These are phyloP conservation scores for Penaeus chinensis DNA, from an alignment of 1,140 invertebrate genomes.

Conservation along the genomic window DNA sequence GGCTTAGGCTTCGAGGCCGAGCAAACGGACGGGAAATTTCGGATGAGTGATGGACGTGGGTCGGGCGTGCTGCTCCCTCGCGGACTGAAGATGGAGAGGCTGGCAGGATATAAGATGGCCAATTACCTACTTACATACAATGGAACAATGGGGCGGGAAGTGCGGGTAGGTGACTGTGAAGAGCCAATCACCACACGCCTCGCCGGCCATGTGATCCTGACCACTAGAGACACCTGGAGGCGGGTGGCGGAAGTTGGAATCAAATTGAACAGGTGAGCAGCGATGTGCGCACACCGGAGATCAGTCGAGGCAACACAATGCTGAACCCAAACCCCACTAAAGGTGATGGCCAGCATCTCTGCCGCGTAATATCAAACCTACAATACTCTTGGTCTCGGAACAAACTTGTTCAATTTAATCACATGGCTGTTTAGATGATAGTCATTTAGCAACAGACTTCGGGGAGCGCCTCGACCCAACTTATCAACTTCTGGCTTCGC, in stretches of 20 bases:
- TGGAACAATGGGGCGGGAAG: conserved; percentile 38
- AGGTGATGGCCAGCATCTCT: no score
- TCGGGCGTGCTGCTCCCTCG: not conserved
- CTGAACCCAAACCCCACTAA: no score
- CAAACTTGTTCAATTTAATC: no score
- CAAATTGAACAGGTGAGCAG: conserved; percentile 30
- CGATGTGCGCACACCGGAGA: not conserved
- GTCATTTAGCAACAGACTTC: no score
- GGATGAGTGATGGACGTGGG: not conserved
- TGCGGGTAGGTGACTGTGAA: conserved; percentile 36
- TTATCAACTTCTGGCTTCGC: no score
- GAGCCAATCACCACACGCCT: conserved; percentile 25
- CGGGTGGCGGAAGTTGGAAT: conserved; percentile 42
- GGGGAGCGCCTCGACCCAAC: no score
- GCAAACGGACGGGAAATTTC: no score
- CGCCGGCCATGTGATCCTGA: conserved; percentile 24
- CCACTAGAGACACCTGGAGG: conserved; percentile 30
- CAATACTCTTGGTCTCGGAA: no score
- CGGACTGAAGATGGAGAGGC: conserved; percentile 19
- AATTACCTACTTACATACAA: conserved; percentile 48
- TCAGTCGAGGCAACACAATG: no score
- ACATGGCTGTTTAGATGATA: no score
- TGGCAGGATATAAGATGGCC: conserved; percentile 27
- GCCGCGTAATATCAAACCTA: no score
- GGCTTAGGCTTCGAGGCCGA: no score